Evolutionary conservation across 2,113 vertebrate genomes (phyloP), one percentile per base, ranked within the genome.

Genomic region (Zeus faber): DNA sequence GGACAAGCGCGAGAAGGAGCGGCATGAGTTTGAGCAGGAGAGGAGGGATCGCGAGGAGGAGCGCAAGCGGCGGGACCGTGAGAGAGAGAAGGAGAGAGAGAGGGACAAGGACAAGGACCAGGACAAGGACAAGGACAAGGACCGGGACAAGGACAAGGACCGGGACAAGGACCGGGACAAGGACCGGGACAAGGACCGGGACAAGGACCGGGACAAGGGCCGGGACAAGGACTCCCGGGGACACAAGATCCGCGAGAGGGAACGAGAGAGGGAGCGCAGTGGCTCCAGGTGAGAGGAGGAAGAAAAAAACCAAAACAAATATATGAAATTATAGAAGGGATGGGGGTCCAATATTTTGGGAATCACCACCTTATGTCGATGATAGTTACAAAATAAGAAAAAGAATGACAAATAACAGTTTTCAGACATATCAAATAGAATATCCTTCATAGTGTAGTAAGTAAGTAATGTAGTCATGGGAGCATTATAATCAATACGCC

Each of bases 1-100:
- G 88, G 96, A 97, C 86, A 98, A 98, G 91, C 90, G 95, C 75
- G 96, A 90, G 79, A 90, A 90, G 80, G 96, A 99, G 80, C 91
- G 96, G 65, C 89, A 91, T 89, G 92, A 95, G 89, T 93, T 98
- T 69, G 94, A 95, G 79, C 92, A 93, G n/a, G 92, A 96, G 48
- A 88, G 97, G 79, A 87, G 88, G 86, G 91, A 90, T 3, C 56
- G 90, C 20, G 83, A 88, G 62, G 86, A 89, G 27, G 89, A 89
- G 54, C 72, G 88, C 0, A 87, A 90, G 65, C 79, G 86, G 57
- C 72, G 88, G 0, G 89, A 90, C 65, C 79, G 86, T 9, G 88
- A 89, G 37, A 70, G 88, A 31, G 88, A 89, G 57, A 74, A 84
- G 1, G 77, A 90, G 63, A 54, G 85, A 25, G 95, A 98, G 88